Base-by-base conservation (phyloP, 2,797 vertebrate genomes). In the Nyctalus aviator region DNA sequence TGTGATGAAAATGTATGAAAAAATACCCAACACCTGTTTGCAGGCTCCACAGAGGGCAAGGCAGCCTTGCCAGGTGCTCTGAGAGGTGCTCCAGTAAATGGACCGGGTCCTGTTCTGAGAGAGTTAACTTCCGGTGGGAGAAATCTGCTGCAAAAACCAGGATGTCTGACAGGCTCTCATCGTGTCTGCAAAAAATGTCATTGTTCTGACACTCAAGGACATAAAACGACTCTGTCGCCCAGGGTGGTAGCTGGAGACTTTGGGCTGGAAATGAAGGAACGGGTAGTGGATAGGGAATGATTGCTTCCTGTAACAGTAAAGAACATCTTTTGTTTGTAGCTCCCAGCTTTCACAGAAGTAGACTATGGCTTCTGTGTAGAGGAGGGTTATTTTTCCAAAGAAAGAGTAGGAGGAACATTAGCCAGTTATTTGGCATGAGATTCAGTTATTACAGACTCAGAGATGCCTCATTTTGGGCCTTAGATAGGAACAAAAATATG, bases 401-500 rank as follows among this genome's bases (percentile, higher is more conserved):
- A 46, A 81, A 62, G 32, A 27, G 32, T 14, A 69, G 64, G 27
- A 81, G 27, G 66, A 84, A 6, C 8, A 59, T 88, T 66, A 32
- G 8, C 13, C 64, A 79, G 15, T 72, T 90, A 68, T 20, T 83
- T 86, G 76, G 13, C 64, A 6, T 50, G 35, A 79, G 12, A 37
- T 5, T 76, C 21, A 44, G 41, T 92, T 75, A 32, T 44, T 85
- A 92, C 1, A 76, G 27, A 62, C 35, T 50, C 41, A 76, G 73
- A 73, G 79, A 85, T 89, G 72, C 76, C 91, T 86, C 48, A 7
- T 55, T 82, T 82, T 13, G 41, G 48, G 25, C 53, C 53, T 66
- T 37, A 68, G 41, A 62, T 53, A 64, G 83, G 27, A 55, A 92
- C 20, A 90, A 48, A 93, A 95, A 55, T 93, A 68, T 5, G 37